Conservation (phyloP, 2,888 invertebrate genomes). For the Sycophila texana region DNA sequence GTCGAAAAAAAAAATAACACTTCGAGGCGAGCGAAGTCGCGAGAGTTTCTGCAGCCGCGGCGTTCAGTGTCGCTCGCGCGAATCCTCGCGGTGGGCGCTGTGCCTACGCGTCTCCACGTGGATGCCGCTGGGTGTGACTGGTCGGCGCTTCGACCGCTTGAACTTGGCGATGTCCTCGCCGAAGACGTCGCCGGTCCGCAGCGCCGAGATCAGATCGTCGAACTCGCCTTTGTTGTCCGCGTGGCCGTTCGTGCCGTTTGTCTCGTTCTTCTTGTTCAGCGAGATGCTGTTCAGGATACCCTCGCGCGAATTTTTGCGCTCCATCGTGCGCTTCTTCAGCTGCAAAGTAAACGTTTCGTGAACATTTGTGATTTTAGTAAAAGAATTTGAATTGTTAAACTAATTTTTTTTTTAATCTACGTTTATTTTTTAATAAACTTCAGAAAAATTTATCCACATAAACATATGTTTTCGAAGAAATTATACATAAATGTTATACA, state of each 20-base stretch:
- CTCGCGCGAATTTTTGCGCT: constrained; percentile 88
- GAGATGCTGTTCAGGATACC: constrained; percentile 87
- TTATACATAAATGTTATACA: no score
- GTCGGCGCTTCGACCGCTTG: constrained; percentile 84
- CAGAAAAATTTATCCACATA: no score
- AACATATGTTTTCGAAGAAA: no score
- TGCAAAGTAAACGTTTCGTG: constrained; percentile 65
- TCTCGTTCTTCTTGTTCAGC: constrained; percentile 80
- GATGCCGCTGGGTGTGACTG: constrained; percentile 76
- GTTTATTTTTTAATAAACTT: no score
- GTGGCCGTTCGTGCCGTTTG: constrained; percentile 80
- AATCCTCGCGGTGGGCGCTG: constrained; percentile 82
- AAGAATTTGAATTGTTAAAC: no score
- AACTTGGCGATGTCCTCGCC: constrained; percentile 97
- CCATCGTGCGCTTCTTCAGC: constrained; percentile 90
- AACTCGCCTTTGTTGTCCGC: constrained; percentile 89
- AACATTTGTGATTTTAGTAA: background rate
- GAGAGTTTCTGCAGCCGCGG: background rate
- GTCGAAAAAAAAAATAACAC: no score
- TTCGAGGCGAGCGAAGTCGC: background rate
- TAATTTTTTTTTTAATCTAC: no score
- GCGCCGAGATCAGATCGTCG: constrained; percentile 95
- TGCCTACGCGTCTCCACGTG: constrained; percentile 80
- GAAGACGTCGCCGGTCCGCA: constrained; percentile 95
- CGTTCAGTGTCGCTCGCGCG: constrained; percentile 78